These are phyloP conservation scores for Proisotoma minuta DNA, from an alignment of 2,888 invertebrate species.

Conservation along the genomic window DNA sequence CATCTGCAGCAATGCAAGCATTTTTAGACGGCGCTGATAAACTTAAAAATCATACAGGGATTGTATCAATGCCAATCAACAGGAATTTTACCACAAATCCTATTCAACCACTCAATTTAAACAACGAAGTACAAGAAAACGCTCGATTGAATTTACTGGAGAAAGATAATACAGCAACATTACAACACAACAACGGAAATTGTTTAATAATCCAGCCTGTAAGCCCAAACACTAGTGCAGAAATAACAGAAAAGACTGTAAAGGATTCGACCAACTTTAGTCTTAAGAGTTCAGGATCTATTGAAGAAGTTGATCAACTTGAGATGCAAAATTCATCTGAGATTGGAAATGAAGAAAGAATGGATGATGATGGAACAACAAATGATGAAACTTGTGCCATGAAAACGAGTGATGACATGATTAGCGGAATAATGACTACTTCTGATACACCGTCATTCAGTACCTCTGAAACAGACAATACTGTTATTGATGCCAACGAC, in stretches of 20 bases:
- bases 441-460: conserved; percentile 16
- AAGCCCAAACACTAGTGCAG: neutral
- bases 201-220: neutral
- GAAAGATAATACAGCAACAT: neutral
- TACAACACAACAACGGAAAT: conserved; percentile 1
- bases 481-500: conserved; percentile 24
- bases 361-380: neutral
- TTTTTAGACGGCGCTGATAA: conserved; percentile 56
- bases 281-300: neutral
- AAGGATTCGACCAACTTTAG: neutral
- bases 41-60: conserved; percentile 31
- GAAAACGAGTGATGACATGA: neutral
- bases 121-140: neutral
- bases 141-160: neutral
- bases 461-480: conserved; percentile 37
- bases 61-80: neutral
- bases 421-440: neutral
- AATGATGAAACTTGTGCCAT: neutral
- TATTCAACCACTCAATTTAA: conserved; percentile 3
- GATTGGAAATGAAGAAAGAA: no score
- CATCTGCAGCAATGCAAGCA: conserved; percentile 66
- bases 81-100: conserved; percentile 4
- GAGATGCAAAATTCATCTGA: neutral
- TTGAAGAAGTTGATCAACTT: neutral
- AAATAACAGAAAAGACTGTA: neutral